Evolutionary conservation across 2,797 vertebrate genomes (phyloP).

Genomic region (Lagorchestes hirsutus): DNA sequence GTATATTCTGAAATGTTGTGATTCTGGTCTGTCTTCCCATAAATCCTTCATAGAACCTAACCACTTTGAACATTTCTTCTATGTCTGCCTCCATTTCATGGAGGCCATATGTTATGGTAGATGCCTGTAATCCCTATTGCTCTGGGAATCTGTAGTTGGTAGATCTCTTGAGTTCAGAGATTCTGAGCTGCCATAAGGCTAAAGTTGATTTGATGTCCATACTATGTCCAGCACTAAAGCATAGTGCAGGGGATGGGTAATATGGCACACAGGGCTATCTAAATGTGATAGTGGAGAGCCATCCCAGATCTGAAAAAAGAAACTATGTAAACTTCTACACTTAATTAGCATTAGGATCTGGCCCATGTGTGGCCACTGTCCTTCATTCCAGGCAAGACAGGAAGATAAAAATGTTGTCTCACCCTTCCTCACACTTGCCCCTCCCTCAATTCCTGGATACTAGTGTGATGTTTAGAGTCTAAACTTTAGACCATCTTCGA

Average conservation of each 20-base stretch:
- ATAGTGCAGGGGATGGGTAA: rapidly evolving
- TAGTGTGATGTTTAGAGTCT: neutral
- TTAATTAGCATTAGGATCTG: neutral
- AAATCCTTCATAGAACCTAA: neutral
- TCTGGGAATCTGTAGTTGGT: neutral
- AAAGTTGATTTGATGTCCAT: neutral
- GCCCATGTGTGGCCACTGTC: neutral
- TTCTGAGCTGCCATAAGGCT: neutral
- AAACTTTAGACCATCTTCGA: neutral
- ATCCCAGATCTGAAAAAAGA: neutral
- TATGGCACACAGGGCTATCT: neutral
- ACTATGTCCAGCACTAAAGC: neutral
- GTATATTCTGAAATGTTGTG: neutral
- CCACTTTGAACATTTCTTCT: neutral
- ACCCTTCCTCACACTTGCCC: no score
- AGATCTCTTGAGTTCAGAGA: neutral
- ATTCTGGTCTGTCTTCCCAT: neutral
- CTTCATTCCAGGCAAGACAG: neutral
- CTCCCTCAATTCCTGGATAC: neutral
- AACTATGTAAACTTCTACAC: neutral
- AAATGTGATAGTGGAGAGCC: neutral
- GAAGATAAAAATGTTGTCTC: neutral
- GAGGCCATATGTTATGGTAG: neutral
- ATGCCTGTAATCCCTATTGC: no score
- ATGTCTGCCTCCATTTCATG: neutral